Evolutionary conservation across 1,140 invertebrate genomes (phyloP), one percentile per base, ranked within the genome.

Genomic region (Lepidurus arcticus): DNA sequence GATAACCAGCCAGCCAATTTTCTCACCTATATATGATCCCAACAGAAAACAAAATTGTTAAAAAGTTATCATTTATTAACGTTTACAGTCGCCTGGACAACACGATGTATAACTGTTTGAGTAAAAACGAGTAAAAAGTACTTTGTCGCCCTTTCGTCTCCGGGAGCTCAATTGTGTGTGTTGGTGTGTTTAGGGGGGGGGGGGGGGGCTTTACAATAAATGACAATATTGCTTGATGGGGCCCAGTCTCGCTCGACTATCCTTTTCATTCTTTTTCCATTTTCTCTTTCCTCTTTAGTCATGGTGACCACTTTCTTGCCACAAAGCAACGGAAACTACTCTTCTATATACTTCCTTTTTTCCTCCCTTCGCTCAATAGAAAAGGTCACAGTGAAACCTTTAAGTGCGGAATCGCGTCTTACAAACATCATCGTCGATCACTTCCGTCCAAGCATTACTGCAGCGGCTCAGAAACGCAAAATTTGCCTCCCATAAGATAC

Each of bases 1-100:
- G 88, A 86, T 74, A 97, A 82, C 5, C 90, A 91, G 2, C 93
- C 92, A 1, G 95, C 94, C 47, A 97, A 82, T 73, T 88, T 84
- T 0, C 91, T 90, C 1, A 94, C 92, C 90, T 93, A 78, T 11
- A 82, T 78, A 78, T 53, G 3, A 34, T 34, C 3, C 0, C 16
- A 65, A 65, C n/a, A 65, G 13, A 6, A 13, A 6, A 65, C 6
- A 65, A 7, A 65, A 65, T 1, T 65, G 21, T 9, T 7, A 65
- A 65, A 65, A 16, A 65, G n/a, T 5, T n/a, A 0, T 13, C 16
- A 1, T 13, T 16, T 65, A 7, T 21, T 65, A 7, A 21, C 53
- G 13, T 65, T 65, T 9, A 21, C 3, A 65, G 53, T 65, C 21
- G 53, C 8, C 53, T 34, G 53, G 53, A 65, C 53, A 65, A 65